Evolutionary conservation across 2,888 invertebrate species (phyloP).

Genomic region (Sphinx pinastri): DNA sequence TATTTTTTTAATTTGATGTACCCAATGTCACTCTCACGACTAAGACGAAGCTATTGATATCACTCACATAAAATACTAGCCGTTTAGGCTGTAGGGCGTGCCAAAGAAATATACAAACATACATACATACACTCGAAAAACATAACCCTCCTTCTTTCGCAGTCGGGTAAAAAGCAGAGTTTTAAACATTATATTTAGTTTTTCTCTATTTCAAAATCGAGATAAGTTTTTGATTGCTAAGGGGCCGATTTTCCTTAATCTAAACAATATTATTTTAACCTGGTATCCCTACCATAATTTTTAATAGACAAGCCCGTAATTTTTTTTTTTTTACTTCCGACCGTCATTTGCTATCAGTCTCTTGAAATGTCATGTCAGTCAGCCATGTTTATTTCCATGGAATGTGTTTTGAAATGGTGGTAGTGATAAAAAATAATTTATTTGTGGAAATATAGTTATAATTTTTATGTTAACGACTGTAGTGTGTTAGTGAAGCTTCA

Average conservation of each 20-base stretch:
- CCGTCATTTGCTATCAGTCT: constrained; percentile 44
- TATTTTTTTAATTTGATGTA: no score
- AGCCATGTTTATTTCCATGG: constrained; percentile 80
- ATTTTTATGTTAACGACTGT: constrained; percentile 56
- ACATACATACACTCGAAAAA: no score
- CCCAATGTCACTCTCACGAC: no score
- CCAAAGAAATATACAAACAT: no score
- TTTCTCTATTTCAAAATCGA: no score
- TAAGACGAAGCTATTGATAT: no score
- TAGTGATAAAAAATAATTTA: constrained; percentile 69
- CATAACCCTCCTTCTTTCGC: no score
- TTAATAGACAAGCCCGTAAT: constrained; percentile 42
- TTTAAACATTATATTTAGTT: no score
- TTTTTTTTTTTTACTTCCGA: constrained; percentile 37
- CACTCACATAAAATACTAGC: no score
- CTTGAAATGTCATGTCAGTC: constrained; percentile 67
- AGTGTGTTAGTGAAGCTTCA: constrained; percentile 71
- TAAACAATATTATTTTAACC: constrained; percentile 33
- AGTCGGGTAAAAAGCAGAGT: no score
- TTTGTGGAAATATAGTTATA: constrained; percentile 62
- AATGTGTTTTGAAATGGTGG: constrained; percentile 79
- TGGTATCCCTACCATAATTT: constrained; percentile 40
- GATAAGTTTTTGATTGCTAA: no score
- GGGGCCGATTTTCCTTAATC: neutral
- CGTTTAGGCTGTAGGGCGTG: no score